Conservation (phyloP, 2,888 invertebrate species). For the Cataglyphis rosenhaueri region DNA sequence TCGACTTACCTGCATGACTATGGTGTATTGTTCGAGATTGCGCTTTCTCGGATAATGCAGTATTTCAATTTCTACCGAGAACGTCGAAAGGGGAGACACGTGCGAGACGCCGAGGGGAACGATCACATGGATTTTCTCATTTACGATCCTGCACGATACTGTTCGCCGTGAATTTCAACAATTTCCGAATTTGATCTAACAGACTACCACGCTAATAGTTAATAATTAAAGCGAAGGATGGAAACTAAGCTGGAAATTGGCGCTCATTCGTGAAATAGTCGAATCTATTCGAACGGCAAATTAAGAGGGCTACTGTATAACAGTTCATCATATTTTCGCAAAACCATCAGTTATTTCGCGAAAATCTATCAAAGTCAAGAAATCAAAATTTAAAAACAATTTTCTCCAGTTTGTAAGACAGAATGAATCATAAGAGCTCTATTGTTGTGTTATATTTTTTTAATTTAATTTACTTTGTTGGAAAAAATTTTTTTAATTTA, state of each 20-base stretch:
- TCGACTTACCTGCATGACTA: slow-evolving; percentile 41
- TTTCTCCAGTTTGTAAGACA: neutral
- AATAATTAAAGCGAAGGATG: neutral
- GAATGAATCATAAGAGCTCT: neutral
- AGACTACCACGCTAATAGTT: neutral
- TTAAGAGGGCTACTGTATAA: neutral
- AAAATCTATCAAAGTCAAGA: neutral
- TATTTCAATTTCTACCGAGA: slow-evolving; percentile 31
- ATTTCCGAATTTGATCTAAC: neutral
- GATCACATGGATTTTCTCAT: neutral
- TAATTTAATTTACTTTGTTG: neutral
- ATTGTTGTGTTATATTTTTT: neutral
- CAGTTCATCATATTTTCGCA: neutral
- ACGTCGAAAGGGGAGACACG: slow-evolving; percentile 24
- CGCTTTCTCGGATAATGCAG: slow-evolving; percentile 51
- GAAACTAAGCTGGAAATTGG: neutral
- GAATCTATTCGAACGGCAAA: neutral
- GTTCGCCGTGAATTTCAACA: slow-evolving; percentile 28
- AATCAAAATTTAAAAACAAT: neutral
- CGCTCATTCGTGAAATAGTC: neutral
- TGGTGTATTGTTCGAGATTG: slow-evolving; percentile 30
- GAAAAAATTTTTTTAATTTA: neutral
- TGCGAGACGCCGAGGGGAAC: neutral
- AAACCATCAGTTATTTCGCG: neutral
- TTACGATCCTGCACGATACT: slow-evolving; percentile 12